Evolutionary conservation across 2,888 invertebrate genomes (phyloP), one percentile per base, ranked within the genome.

Genomic region (Bhutanitis thaidina): DNA sequence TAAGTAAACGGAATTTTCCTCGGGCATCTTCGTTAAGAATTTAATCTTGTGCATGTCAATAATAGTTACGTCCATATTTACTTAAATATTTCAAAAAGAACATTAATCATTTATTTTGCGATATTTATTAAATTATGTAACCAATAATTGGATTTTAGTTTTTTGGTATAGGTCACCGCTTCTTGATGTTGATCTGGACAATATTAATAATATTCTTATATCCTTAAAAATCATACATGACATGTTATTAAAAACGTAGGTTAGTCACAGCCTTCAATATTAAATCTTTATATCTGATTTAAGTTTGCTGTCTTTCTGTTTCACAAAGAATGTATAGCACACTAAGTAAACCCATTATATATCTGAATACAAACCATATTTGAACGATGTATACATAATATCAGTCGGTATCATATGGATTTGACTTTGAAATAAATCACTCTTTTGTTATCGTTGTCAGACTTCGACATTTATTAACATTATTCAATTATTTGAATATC

Each of bases 351-450:
- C 29, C 5, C 9, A 40, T 40, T 40, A 14, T 14, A 29, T 13
- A 34, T 7, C 1, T 12, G 12, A 34, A 34, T 1, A 34, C 4
- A 12, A 32, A 34, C n/a, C n/a, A 43, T 8, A 1, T 32, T 9
- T 25, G 13, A 32, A 13, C 13, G 13, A 25, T 43, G 12, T 13
- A 8, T 9, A 20, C 15, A 14, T 8, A 46, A 27, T 27, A 14
- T 13, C n/a, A 14, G 27, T 14, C 27, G 36, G 15, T 36, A 29
- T 29, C 13, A 27, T 30, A 38, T 46, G 13, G 47, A 13, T 46
- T 44, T 12, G 15, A 15, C 13, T 38, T 49, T 36, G 32, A 52
- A 43, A 58, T 56, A 53, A 56, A 49, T 55, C 32, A 55, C 43
- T 53, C 49, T 52, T 50, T 55, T 43, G 43, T 41, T 39, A 44